Evolutionary conservation across 2,113 vertebrate genomes (phyloP), one percentile per base, ranked within the genome.

Genomic region (Cololabis saira): DNA sequence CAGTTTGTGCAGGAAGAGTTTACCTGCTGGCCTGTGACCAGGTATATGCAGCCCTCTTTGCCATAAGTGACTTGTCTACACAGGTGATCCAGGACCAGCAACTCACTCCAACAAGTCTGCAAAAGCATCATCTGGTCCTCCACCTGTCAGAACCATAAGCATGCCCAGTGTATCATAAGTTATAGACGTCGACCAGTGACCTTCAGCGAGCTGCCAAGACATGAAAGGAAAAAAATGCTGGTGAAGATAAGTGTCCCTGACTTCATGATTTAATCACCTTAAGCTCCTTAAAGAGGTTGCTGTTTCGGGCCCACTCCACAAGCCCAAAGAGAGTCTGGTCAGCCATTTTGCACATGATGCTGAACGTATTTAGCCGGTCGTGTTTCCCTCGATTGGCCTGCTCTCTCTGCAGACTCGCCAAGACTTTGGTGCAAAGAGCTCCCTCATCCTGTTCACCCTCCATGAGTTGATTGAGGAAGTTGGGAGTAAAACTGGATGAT

Each of bases 311-410:
- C 93, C 94, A 95, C 79, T 95, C 92, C 78, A 95, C 94, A 14
- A 95, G 81, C 3, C 92, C 89, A 43, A 94, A 94, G 59, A 95
- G 73, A 8, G 92, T 95, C 77, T 92, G 93, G 78, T 95, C 94
- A 2, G 92, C 92, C 90, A 95, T 93, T 76, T 94, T 94, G 81
- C 93, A 95, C 93, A 95, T 95, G 81, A 94, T 93, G 64, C 91
- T 93, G 75, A 95, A 95, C 5, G 93, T 94, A 60, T 93, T 94
- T 8, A 93, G 88, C 11, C 92, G 8, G 81, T 93, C 93, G 11
- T 94, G 94, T 67, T 94, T 93, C 30, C 93, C 93, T 7, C 93
- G 78, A 64, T 82, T 91, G 58, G 90, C 91, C 66, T 94, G 92
- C 33, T 95, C 93, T 72, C 81, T 87, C 73, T 92, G 92, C 45